These are phyloP conservation scores for Phymastichus coffea DNA, from an alignment of 1,140 invertebrate genomes.

Conservation along the genomic window DNA sequence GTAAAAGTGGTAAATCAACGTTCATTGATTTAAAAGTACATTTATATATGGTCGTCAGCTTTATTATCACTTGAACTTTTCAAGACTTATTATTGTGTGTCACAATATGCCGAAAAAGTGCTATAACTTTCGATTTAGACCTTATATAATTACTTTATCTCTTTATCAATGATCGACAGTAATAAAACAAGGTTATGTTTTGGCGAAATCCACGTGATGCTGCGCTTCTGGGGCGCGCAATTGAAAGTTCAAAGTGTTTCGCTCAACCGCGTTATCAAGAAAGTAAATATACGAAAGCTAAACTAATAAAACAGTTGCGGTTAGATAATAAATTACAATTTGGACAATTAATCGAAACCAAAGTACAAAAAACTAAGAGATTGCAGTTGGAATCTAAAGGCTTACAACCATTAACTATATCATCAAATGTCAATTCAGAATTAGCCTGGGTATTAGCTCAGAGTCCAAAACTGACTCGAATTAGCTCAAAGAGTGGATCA, in stretches of 20 bases:
- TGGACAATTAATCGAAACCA: slow-evolving; percentile 38
- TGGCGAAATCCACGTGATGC: background rate
- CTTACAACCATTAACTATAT: background rate
- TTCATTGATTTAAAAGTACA: too few relatives aligned
- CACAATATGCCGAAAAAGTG: too few relatives aligned
- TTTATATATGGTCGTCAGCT: too few relatives aligned
- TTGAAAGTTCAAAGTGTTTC: background rate
- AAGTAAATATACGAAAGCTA: too few relatives aligned
- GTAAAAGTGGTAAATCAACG: too few relatives aligned
- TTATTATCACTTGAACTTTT: too few relatives aligned
- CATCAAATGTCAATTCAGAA: slow-evolving; percentile 6
- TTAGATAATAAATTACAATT: too few relatives aligned
- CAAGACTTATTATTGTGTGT: too few relatives aligned
- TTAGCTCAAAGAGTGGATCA: background rate
- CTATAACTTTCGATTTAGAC: too few relatives aligned
- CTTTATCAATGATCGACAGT: background rate
- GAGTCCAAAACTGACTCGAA: background rate
- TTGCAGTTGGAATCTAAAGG: slow-evolving; percentile 27
- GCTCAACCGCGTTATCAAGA: background rate
- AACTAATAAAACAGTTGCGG: too few relatives aligned
- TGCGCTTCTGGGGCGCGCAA: background rate
- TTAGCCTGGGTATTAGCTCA: background rate
- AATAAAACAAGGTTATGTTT: slow-evolving; percentile 14
- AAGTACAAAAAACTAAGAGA: slow-evolving; percentile 33
- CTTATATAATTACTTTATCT: too few relatives aligned